Conservation (phyloP, 1,140 invertebrate genomes). For the Geopemphigus sp. region DNA sequence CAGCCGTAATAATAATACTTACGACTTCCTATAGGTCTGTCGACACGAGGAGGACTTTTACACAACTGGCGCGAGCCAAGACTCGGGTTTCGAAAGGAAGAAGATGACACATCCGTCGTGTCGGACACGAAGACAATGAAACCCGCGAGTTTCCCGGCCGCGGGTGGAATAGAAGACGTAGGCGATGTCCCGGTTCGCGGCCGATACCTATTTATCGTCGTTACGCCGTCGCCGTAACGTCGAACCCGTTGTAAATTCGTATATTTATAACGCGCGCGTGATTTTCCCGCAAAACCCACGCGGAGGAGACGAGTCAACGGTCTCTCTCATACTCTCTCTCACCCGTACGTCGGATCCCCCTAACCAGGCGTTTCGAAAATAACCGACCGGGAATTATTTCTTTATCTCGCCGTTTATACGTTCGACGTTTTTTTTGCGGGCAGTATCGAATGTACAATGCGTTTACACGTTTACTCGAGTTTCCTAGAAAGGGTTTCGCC, state of each 20-base stretch:
- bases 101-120: constrained; percentile 22
- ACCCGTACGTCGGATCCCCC: no score
- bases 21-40: background rate
- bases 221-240: no score
- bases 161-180: constrained; percentile 36
- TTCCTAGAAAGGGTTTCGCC: background rate
- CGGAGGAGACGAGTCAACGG: background rate
- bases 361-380: no score
- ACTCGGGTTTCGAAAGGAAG: background rate
- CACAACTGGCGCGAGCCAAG: no score
- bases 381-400: background rate
- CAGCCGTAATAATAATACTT: background rate
- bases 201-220: constrained; percentile 9
- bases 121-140: background rate
- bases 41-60: background rate
- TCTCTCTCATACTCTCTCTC: background rate
- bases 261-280: background rate
- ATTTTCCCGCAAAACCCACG: constrained; percentile 33
- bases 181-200: constrained; percentile 25
- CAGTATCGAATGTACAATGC: no score
- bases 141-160: background rate
- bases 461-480: constrained; percentile 30
- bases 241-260: background rate
- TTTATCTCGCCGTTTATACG: background rate
- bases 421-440: no score